phyloP scores from a whole-genome alignment of 2,888 invertebrate species.

The Adelphocoris suturalis region DNA sequence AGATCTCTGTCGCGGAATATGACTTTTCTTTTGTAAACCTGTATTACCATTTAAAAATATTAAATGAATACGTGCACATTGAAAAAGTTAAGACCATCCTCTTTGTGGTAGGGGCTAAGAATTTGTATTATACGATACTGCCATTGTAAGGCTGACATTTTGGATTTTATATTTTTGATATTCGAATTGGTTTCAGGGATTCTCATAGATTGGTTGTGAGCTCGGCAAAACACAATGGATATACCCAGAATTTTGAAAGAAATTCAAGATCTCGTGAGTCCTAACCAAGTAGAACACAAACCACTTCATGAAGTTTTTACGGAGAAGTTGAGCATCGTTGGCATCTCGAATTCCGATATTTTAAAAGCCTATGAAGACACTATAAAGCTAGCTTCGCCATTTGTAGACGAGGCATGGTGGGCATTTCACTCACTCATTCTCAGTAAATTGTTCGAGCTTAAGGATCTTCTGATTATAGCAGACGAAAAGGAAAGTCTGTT shows the following conservation, averaged over 20 bases:
- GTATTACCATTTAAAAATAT: too few species aligned
- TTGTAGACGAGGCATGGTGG: constrained; percentile 64
- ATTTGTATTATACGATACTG: too few species aligned
- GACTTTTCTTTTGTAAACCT: too few species aligned
- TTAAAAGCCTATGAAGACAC: background rate
- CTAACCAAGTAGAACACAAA: constrained; percentile 44
- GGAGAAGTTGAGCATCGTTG: background rate
- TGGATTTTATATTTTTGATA: too few species aligned
- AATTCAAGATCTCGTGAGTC: constrained; percentile 27
- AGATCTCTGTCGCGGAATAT: too few species aligned
- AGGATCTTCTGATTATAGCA: constrained; percentile 51
- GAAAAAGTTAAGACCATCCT: too few species aligned
- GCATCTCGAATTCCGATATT: background rate
- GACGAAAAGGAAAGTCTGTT: constrained; percentile 78
- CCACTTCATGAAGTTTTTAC: constrained; percentile 36
- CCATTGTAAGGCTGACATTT: too few species aligned
- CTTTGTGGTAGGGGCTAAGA: too few species aligned
- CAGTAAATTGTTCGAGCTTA: constrained; percentile 70
- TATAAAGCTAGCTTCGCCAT: constrained; percentile 11
- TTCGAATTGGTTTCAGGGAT: background rate
- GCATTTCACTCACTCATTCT: constrained; percentile 68
- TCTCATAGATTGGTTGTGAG: background rate
- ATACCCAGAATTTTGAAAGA: constrained; percentile 13
- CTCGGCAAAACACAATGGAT: background rate
- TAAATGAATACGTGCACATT: too few species aligned